A percentile compares a stretch with the other conserved stretches of the same genome.
phyloP scores from a whole-genome alignment of 2,797 vertebrate species.

The Dendrocincla tyrannina region DNA sequence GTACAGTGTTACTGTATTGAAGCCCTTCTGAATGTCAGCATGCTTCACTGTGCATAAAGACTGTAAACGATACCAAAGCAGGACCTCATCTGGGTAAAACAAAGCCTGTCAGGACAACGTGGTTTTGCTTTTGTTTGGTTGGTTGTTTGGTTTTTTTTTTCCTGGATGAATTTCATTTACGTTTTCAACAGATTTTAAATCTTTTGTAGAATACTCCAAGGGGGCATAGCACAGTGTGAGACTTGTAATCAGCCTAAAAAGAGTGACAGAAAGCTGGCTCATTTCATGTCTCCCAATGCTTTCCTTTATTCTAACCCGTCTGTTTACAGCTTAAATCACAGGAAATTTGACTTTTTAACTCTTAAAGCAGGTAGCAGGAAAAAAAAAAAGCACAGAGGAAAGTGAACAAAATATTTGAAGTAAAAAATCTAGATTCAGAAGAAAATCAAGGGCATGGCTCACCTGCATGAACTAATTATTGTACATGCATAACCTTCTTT shows the following conservation, averaged over 20 bases:
- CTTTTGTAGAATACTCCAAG: constrained; percentile 58
- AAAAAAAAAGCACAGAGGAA: constrained; percentile 14
- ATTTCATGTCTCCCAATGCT: constrained; percentile 26
- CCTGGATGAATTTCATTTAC: constrained; percentile 17
- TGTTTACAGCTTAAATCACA: constrained; percentile 64
- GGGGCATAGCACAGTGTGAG: constrained; percentile 2
- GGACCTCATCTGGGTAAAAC: constrained; percentile 35
- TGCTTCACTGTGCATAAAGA: background rate
- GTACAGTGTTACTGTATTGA: background rate
- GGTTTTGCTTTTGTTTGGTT: background rate
- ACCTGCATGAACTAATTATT: background rate
- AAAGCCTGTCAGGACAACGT: constrained; percentile 42
- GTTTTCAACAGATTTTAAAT: constrained; percentile 44
- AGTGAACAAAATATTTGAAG: constrained; percentile 16
- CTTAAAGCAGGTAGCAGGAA: constrained; percentile 24
- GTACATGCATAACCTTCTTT: background rate
- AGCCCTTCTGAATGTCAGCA: constrained; percentile 5
- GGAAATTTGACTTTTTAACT: constrained; percentile 48
- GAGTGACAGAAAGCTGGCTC: constrained; percentile 65
- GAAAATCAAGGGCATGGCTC: background rate
- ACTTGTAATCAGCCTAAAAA: constrained; percentile 60
- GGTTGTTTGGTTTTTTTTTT: background rate
- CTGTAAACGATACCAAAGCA: constrained; percentile 33
- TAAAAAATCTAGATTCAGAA: constrained; percentile 7
- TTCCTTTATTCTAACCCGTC: constrained; percentile 55